phyloP scores from a whole-genome alignment of 1,140 invertebrate species.

The Drosophila sproati region DNA sequence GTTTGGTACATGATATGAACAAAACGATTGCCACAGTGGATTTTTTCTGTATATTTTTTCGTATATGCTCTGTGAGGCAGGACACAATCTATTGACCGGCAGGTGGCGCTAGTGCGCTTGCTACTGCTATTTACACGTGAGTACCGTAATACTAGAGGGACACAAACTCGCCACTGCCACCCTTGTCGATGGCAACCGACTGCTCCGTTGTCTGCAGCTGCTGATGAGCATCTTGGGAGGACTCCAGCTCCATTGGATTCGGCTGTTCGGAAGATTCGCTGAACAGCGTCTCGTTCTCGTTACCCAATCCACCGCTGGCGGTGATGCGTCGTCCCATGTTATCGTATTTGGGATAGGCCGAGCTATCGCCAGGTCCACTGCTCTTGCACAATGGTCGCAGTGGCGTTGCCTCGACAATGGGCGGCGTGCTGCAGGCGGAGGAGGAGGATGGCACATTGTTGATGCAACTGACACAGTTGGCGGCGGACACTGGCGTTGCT shows the following conservation, averaged over 20 bases:
- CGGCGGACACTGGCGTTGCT: constrained; percentile 43
- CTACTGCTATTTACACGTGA: constrained; percentile 73
- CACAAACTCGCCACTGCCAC: constrained; percentile 70
- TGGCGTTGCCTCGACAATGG: constrained; percentile 66
- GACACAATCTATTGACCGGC: constrained; percentile 16
- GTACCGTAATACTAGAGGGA: constrained; percentile 84
- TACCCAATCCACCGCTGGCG: constrained; percentile 88
- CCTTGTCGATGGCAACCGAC: constrained; percentile 47
- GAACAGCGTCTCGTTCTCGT: constrained; percentile 83
- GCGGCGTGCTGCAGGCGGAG: constrained; percentile 81
- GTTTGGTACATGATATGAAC: constrained; percentile 69
- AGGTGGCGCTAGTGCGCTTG: constrained; percentile 6
- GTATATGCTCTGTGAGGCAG: not conserved
- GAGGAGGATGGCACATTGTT: constrained; percentile 80
- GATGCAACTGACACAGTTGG: constrained; percentile 84
- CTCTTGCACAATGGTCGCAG: constrained; percentile 62
- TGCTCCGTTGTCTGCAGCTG: constrained; percentile 36
- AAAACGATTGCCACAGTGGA: constrained; percentile 61
- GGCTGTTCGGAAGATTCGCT: constrained; percentile 67
- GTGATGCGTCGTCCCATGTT: constrained; percentile 95
- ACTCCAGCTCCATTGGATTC: constrained; percentile 17
- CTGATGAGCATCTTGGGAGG: constrained; percentile 10
- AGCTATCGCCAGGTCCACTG: constrained; percentile 41
- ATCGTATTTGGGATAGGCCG: constrained; percentile 89
- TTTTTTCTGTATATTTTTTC: not conserved